Percentiles rank a stretch among this genome's conserved stretches.
phyloP scores from a whole-genome alignment of 2,797 vertebrate species.

The Melanotaenia parkinsoni region DNA sequence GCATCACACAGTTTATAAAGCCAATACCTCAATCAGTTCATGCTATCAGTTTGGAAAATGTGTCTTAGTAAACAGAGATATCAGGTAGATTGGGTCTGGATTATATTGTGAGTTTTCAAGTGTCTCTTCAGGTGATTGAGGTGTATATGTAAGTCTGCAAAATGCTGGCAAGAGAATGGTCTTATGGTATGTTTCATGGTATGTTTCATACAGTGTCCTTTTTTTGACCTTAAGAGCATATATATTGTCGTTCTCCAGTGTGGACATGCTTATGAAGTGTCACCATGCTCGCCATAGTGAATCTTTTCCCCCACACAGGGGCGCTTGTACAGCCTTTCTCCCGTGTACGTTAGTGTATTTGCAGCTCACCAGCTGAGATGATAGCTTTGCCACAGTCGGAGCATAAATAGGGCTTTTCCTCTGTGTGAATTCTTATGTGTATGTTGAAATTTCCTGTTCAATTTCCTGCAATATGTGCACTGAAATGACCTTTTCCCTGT shows the following conservation, averaged over 20 bases:
- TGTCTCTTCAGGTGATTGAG: conserved; percentile 66
- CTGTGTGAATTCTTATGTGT: conserved; percentile 62
- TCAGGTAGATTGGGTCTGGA: conserved; percentile 15
- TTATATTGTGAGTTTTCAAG: conserved; percentile 56
- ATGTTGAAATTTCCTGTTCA: conserved; percentile 59
- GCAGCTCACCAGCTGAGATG: conserved; percentile 60
- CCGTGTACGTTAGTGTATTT: conserved; percentile 67
- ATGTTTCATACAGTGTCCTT: conserved; percentile 61
- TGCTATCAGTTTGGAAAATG: not conserved
- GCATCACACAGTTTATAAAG: not conserved
- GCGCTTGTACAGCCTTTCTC: conserved; percentile 68
- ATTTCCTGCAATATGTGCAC: conserved; percentile 65
- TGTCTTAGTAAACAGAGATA: not conserved
- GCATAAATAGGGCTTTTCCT: conserved; percentile 65
- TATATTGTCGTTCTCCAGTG: conserved; percentile 60
- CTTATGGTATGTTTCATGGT: conserved; percentile 56
- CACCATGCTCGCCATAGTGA: conserved; percentile 63
- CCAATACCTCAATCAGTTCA: not conserved
- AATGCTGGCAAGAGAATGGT: conserved; percentile 58
- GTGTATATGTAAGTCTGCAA: conserved; percentile 62
- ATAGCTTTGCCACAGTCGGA: conserved; percentile 63
- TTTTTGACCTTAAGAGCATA: conserved; percentile 63
- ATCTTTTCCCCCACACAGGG: conserved; percentile 45
- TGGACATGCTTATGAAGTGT: conserved; percentile 64
- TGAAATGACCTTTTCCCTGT: conserved; percentile 66